Conservation (phyloP, 2,797 vertebrate species). For the Pelodytes ibericus region DNA sequence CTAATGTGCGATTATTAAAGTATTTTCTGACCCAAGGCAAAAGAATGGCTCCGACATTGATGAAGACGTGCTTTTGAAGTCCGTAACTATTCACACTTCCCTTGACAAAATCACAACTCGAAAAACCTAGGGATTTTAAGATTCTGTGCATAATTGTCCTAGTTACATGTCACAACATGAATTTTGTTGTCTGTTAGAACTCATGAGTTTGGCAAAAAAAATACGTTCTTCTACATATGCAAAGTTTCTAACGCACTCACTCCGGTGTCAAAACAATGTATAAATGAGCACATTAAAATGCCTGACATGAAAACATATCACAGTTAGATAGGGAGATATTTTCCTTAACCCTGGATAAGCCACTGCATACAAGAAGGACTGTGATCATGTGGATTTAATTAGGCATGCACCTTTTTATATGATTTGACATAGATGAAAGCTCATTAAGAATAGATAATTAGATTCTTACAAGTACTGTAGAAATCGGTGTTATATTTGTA, state of each 20-base stretch:
- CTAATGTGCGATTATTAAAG: background rate
- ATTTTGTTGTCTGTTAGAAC: slow-evolving; percentile 54
- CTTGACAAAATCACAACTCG: slow-evolving; percentile 29
- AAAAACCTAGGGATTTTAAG: slow-evolving; percentile 23
- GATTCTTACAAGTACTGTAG: background rate
- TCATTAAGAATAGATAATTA: background rate
- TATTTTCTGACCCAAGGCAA: background rate
- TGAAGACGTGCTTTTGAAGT: slow-evolving; percentile 2
- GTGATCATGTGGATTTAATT: background rate
- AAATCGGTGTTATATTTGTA: background rate
- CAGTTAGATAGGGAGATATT: slow-evolving; percentile 21
- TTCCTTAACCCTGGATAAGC: slow-evolving; percentile 19
- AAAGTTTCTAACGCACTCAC: slow-evolving; percentile 46
- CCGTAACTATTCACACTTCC: slow-evolving; percentile 44
- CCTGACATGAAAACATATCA: slow-evolving; percentile 49
- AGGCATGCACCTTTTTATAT: background rate
- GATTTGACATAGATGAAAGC: background rate
- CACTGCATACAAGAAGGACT: background rate
- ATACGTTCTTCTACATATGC: slow-evolving; percentile 50
- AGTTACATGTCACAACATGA: slow-evolving; percentile 54
- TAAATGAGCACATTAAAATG: slow-evolving; percentile 46
- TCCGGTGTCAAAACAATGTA: slow-evolving; percentile 54
- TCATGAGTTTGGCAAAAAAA: slow-evolving; percentile 19
- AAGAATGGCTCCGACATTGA: slow-evolving; percentile 5
- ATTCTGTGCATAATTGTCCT: slow-evolving; percentile 44